Conservation (phyloP, 1,140 invertebrate genomes). For the Drosophila parvula region DNA sequence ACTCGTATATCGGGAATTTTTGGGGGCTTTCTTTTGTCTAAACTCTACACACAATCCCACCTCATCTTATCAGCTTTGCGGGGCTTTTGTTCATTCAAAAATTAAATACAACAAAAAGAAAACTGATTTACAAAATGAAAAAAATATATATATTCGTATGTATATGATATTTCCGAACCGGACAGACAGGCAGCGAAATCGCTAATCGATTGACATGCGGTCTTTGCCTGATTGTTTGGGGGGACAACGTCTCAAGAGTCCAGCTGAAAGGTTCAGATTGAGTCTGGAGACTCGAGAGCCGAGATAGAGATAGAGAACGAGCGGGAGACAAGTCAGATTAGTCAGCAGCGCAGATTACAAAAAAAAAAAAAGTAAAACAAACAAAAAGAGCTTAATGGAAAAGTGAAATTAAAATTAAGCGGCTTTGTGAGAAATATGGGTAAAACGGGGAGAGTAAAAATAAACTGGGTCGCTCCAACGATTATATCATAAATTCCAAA, state of each 20-base stretch:
- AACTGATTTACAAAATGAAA: conserved; percentile 21
- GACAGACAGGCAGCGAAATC: conserved; percentile 49
- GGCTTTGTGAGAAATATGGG: conserved; percentile 1
- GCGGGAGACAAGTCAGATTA: conserved; percentile 15
- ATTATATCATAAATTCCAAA: conserved; percentile 22
- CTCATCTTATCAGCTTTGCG: conserved; percentile 27
- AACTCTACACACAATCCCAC: conserved; percentile 26
- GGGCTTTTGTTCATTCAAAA: conserved; percentile 42
- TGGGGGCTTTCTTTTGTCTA: conserved; percentile 46
- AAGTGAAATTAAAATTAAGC: conserved; percentile 28
- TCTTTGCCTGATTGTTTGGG: conserved; percentile 67
- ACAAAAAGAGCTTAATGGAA: conserved; percentile 13
- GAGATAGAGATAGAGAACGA: background rate
- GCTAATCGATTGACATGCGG: conserved; percentile 67
- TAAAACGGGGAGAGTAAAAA: background rate
- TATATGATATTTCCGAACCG: conserved; percentile 37
- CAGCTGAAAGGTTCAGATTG: conserved; percentile 28
- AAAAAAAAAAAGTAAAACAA: background rate
- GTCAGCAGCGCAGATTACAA: conserved; percentile 16
- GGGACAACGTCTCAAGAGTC: conserved; percentile 50
- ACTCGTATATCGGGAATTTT: conserved; percentile 8
- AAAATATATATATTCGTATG: background rate
- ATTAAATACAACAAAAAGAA: conserved; percentile 19
- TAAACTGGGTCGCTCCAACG: conserved; percentile 1
- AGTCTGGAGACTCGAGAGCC: conserved; percentile 7